Conservation (phyloP, 2,113 vertebrate genomes). For the Lepus timidus region DNA sequence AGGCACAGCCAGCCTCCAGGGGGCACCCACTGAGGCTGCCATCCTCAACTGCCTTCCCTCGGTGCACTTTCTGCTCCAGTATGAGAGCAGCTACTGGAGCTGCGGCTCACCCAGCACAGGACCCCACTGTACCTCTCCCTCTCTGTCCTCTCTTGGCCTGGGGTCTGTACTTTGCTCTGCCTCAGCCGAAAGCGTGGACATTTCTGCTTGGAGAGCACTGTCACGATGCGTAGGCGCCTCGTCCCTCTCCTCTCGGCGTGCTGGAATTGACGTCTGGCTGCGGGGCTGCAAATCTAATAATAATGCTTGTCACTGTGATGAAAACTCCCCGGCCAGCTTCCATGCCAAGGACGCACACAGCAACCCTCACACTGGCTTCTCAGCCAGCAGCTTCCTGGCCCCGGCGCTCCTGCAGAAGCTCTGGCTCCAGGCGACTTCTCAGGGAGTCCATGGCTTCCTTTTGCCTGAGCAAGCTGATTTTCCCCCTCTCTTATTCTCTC, state of each 20-base stretch:
- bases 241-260: background rate
- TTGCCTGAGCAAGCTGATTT: constrained; percentile 57
- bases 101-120: background rate
- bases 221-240: background rate
- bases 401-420: background rate
- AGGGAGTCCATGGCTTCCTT: constrained; percentile 48
- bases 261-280: background rate
- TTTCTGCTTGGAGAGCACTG: background rate
- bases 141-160: background rate
- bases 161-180: background rate
- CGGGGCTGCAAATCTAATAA: background rate
- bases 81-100: fast-evolving
- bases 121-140: fast-evolving
- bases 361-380: background rate
- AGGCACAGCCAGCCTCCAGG: background rate
- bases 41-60: background rate
- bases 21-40: background rate
- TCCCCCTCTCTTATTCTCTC: constrained; percentile 19
- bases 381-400: background rate
- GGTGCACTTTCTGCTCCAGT: fast-evolving
- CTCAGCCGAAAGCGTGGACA: background rate
- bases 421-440: background rate
- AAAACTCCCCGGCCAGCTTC: fast-evolving
- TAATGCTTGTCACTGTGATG: fast-evolving
- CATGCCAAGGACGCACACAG: background rate